These are phyloP conservation scores for Xestia ashworthii DNA, from an alignment of 2,888 invertebrate species.

Conservation along the genomic window DNA sequence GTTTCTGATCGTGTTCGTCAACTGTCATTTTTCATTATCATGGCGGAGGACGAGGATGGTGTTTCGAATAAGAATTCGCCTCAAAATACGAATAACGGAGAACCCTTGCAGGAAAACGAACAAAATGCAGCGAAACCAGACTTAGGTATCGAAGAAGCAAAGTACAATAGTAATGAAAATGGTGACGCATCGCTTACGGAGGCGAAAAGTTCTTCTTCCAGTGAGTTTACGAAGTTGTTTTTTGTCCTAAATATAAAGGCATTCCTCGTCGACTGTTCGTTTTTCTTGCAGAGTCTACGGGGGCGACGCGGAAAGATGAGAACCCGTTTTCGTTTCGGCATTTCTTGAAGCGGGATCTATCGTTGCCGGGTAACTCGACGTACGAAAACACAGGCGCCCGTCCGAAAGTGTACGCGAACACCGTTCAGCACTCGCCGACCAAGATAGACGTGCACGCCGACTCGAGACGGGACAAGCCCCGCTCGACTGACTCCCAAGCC, in stretches of 20 bases:
- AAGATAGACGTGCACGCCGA: slow-evolving; percentile 82
- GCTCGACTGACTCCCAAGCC: slow-evolving; percentile 80
- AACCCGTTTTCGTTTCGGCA: slow-evolving; percentile 96
- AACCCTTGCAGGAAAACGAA: slow-evolving; percentile 82
- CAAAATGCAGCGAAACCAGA: slow-evolving; percentile 85
- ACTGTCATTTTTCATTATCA: slow-evolving; percentile 88
- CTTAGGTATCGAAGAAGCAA: slow-evolving; percentile 88
- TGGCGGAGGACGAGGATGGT: slow-evolving; percentile 90
- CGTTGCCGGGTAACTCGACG: slow-evolving; percentile 89
- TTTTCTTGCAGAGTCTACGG: slow-evolving; percentile 85
- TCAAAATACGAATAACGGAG: slow-evolving; percentile 85
- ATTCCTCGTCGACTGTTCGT: slow-evolving; percentile 74
- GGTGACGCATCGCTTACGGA: slow-evolving; percentile 81
- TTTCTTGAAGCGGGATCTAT: slow-evolving; percentile 93
- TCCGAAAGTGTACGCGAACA: slow-evolving; percentile 93
- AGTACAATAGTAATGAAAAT: slow-evolving; percentile 86
- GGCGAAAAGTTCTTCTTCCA: slow-evolving; percentile 85
- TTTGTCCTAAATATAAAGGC: slow-evolving; percentile 86
- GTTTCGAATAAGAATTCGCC: slow-evolving; percentile 88
- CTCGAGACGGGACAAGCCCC: slow-evolving; percentile 81
- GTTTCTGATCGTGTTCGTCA: slow-evolving; percentile 68
- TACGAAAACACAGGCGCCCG: slow-evolving; percentile 94
- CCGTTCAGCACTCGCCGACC: slow-evolving; percentile 88
- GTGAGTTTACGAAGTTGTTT: slow-evolving; percentile 88
- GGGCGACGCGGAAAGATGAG: slow-evolving; percentile 91